Conservation (phyloP, 2,113 vertebrate species). For the Bufo gargarizans region DNA sequence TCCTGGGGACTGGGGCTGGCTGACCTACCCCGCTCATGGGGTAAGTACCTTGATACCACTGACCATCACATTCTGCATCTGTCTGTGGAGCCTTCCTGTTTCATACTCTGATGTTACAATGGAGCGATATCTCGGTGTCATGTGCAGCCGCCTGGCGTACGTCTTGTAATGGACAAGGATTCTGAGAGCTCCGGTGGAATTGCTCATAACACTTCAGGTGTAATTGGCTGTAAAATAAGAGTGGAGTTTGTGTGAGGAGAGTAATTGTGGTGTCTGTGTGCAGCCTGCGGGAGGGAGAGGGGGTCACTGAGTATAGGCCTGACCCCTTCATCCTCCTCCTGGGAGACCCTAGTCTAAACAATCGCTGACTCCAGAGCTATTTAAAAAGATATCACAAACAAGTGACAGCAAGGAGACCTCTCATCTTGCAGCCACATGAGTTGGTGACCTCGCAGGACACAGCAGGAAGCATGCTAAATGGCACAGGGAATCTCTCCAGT, state of each 20-base stretch:
- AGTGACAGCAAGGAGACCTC: not conserved
- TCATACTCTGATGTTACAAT: not conserved
- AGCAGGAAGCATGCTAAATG: not conserved
- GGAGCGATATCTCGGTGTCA: not conserved
- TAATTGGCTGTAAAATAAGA: slow-evolving; percentile 27
- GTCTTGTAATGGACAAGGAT: not conserved
- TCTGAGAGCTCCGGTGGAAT: not conserved
- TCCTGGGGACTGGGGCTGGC: slow-evolving; percentile 95
- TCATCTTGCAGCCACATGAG: not conserved
- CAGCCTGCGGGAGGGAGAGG: not conserved
- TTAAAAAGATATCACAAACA: not conserved
- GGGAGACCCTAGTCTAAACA: not conserved
- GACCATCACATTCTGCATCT: not conserved
- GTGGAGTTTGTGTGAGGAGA: not conserved
- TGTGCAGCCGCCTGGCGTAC: not conserved
- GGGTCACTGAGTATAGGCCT: not conserved
- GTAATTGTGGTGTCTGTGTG: slow-evolving; percentile 18
- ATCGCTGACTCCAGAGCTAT: not conserved
- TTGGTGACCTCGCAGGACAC: not conserved
- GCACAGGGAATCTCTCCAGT: not conserved
- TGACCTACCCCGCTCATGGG: slow-evolving; percentile 90
- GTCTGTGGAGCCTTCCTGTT: not conserved
- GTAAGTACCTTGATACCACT: slow-evolving; percentile 73
- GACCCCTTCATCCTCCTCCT: not conserved
- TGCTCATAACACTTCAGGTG: slow-evolving; percentile 3